Base-by-base conservation (phyloP, 2,113 vertebrate genomes). In the Helogale parvula region DNA sequence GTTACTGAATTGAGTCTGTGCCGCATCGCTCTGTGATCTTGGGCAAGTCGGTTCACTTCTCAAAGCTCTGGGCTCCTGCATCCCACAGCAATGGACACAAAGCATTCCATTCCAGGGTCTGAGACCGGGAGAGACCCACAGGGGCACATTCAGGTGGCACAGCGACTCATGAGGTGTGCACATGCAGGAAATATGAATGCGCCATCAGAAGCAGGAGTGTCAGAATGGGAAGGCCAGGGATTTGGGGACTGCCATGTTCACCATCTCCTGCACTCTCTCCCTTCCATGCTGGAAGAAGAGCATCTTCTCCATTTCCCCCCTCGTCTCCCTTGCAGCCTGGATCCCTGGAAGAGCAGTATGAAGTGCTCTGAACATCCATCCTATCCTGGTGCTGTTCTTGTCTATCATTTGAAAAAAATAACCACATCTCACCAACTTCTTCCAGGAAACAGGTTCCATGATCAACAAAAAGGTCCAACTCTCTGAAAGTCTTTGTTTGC, bases 401-500 rank as follows among this genome's bases (percentile, higher is more conserved):
- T 33, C 69, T 91, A 31, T 1, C 14, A 10, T 93, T 90, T 86
- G 89, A 79, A 86, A 63, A 83, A 92, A 63, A 57, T 6, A 52
- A 45, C 83, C 87, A 45, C 14, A 11, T 63, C 52, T 89, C 69
- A 54, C 89, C 76, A 33, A 38, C 54, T 74, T 93, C 47, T 96
- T 93, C 90, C 33, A 88, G 92, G 88, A 95, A 96, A 69, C 27
- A n/a, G 31, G 11, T 60, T 68, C n/a, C 10, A 6, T 21, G 2
- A 31, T 25, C 35, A 90, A 81, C 17, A 79, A 52, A 50, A 89
- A 45, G 41, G 17, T 4, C 71, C 60, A 63, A 38, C 72, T 68
- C 93, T 87, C 90, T 87, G 79, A 95, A 90, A 88, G 90, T 71
- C n/a, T 66, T 29, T 63, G 35, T 80, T 71, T 57, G 29, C 23